Conservation (phyloP, 2,113 vertebrate species). For the Amphiprion ocellaris region DNA sequence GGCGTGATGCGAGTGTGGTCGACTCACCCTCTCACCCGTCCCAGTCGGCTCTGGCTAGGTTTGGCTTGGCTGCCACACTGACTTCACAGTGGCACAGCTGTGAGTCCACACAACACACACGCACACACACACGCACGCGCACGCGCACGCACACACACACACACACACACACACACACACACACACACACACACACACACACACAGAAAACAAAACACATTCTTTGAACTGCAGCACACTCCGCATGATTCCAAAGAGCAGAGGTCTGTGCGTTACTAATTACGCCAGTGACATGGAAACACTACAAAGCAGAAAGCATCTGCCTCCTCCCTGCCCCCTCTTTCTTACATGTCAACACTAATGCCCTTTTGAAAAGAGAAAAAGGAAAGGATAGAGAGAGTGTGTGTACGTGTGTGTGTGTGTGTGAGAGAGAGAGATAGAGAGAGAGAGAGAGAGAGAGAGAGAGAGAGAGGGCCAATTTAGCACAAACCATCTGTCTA, state of each 20-base stretch:
- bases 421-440: constrained; percentile 9
- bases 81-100: constrained; percentile 74
- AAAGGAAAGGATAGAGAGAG: constrained; percentile 21
- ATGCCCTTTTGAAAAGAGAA: constrained; percentile 64
- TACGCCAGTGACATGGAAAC: constrained; percentile 81
- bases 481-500: constrained; percentile 74
- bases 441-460: constrained; percentile 27
- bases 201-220: constrained; percentile 16
- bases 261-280: constrained; percentile 78
- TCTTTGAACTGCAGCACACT: constrained; percentile 51
- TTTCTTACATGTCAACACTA: constrained; percentile 60
- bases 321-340: constrained; percentile 48
- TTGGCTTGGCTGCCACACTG: constrained; percentile 49
- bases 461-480: constrained; percentile 55
- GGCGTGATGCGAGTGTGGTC: constrained; percentile 48
- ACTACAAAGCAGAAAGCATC: constrained; percentile 79
- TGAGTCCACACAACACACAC: constrained; percentile 33
- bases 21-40: constrained; percentile 64
- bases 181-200: constrained; percentile 7
- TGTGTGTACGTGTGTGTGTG: no score
- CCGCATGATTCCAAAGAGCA: constrained; percentile 58
- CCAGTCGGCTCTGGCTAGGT: constrained; percentile 57
- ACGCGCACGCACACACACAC: background rate
- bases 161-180: background rate
- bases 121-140: background rate